Percentiles rank a stretch among this genome's conserved stretches.
Evolutionary conservation across 2,888 invertebrate genomes (phyloP).

Genomic region (Rhaphigaster nebulosa): DNA sequence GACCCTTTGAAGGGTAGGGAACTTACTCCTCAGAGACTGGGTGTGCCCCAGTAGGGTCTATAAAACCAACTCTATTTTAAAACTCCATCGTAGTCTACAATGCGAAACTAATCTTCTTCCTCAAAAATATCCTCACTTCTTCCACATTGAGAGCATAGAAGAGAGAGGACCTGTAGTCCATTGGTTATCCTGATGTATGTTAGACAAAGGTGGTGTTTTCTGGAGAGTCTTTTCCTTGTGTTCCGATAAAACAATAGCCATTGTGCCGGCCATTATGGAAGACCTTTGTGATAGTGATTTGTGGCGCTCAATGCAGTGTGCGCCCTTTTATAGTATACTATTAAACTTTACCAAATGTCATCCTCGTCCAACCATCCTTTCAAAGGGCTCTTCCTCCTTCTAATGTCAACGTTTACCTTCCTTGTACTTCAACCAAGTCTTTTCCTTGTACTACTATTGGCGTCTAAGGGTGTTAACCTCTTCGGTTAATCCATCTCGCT

Average conservation of each 20-base stretch:
- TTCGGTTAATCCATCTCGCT: too few relatives aligned
- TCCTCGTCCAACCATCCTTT: not conserved
- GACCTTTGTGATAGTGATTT: constrained; percentile 10
- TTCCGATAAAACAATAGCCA: not conserved
- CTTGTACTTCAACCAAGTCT: not conserved
- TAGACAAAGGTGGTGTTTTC: not conserved
- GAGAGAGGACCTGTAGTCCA: not conserved
- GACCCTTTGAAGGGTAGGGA: too few relatives aligned
- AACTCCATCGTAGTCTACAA: too few relatives aligned
- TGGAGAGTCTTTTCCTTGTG: not conserved
- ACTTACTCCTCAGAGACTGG: too few relatives aligned
- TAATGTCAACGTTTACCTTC: not conserved
- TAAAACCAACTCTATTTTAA: too few relatives aligned
- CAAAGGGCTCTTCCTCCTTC: not conserved
- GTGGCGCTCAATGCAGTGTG: not conserved
- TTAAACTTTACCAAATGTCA: constrained; percentile 49
- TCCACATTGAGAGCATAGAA: too few relatives aligned
- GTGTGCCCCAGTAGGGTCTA: too few relatives aligned
- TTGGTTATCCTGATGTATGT: not conserved
- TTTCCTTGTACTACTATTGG: too few relatives aligned
- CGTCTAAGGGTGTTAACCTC: too few relatives aligned
- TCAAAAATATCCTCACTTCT: too few relatives aligned
- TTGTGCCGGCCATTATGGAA: not conserved
- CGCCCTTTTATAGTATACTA: not conserved
- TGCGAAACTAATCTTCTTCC: too few relatives aligned